Conservation (phyloP, 2,888 invertebrate genomes). For the Chymomyza fuscimana region DNA sequence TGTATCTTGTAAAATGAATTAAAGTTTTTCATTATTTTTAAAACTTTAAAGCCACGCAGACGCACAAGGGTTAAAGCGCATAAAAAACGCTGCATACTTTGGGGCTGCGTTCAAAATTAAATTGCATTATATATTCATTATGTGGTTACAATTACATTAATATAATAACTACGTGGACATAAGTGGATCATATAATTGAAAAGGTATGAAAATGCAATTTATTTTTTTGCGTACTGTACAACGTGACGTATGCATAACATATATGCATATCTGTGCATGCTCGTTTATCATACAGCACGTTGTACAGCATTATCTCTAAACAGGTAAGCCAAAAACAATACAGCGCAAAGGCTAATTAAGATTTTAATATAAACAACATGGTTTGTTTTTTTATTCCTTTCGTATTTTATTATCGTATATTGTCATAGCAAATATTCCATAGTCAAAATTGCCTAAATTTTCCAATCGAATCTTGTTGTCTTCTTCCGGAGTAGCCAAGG, state of each 20-base stretch:
- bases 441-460: too few relatives aligned
- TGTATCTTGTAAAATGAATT: too few relatives aligned
- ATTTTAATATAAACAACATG: neutral
- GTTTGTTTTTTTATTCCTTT: constrained; percentile 22
- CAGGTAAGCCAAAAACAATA: neutral
- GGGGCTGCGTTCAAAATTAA: constrained; percentile 2
- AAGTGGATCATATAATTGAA: neutral
- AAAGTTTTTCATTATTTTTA: too few relatives aligned
- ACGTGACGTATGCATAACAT: too few relatives aligned
- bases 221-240: neutral
- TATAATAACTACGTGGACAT: too few relatives aligned
- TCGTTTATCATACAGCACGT: constrained; percentile 9
- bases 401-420: constrained; percentile 27
- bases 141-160: too few relatives aligned
- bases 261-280: constrained; percentile 23
- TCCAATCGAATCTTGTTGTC: too few relatives aligned
- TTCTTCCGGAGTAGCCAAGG: too few relatives aligned
- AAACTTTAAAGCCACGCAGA: too few relatives aligned
- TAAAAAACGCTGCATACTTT: constrained; percentile 25
- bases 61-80: neutral
- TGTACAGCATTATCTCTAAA: constrained; percentile 35
- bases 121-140: too few relatives aligned
- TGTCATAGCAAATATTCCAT: too few relatives aligned
- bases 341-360: too few relatives aligned
- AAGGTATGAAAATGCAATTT: neutral